Percentiles rank a stretch among this genome's conserved stretches.
phyloP scores from a whole-genome alignment of 2,113 vertebrate species.

The Pedetes capensis region DNA sequence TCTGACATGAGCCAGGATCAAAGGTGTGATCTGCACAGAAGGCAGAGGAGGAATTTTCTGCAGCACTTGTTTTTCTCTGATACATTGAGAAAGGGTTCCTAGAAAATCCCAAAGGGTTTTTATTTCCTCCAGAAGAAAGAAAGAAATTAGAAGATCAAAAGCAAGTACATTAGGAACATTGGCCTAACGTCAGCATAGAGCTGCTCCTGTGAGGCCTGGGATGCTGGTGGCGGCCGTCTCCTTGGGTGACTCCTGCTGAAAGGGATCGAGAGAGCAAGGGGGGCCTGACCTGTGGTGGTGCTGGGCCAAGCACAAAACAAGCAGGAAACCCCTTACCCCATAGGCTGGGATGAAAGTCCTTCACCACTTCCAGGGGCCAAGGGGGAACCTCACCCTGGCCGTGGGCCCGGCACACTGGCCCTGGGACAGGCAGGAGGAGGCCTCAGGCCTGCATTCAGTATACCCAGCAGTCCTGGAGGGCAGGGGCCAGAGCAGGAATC shows the following conservation, averaged over 20 bases:
- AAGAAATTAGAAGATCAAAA: neutral
- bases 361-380: too few species aligned
- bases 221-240: neutral
- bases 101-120: neutral
- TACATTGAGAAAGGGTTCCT: neutral
- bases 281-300: rapidly evolving
- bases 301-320: too few species aligned
- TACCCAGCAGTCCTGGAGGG: too few species aligned
- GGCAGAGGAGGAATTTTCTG: neutral
- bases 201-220: neutral
- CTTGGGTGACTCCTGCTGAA: too few species aligned
- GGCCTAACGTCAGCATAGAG: too few species aligned
- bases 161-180: neutral
- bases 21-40: neutral
- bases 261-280: neutral
- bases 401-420: too few species aligned
- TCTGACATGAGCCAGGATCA: rapidly evolving
- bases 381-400: too few species aligned
- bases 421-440: too few species aligned
- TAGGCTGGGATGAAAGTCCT: neutral
- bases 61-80: neutral
- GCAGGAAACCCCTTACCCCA: neutral
- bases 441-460: too few species aligned
- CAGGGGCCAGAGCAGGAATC: too few species aligned
- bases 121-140: neutral